phyloP scores from a whole-genome alignment of 2,797 vertebrate species.

The Argentina silus region DNA sequence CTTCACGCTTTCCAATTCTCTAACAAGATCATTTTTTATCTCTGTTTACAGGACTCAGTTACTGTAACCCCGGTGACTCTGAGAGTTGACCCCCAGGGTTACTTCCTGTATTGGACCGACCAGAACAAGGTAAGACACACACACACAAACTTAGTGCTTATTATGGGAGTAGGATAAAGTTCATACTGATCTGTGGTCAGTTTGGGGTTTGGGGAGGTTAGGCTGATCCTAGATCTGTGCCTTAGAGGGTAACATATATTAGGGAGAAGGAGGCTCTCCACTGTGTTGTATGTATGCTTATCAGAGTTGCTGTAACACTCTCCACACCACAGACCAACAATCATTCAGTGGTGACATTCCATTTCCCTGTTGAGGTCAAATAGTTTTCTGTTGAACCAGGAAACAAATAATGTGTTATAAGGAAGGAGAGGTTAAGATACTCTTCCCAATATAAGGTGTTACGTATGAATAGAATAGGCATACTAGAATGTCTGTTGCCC shows the following conservation, averaged over 20 bases:
- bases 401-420: neutral
- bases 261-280: too few species aligned
- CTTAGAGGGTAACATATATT: too few species aligned
- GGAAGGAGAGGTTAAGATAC: neutral
- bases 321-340: neutral
- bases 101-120: constrained; percentile 84
- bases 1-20: constrained; percentile 8
- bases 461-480: too few species aligned
- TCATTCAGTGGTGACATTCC: neutral
- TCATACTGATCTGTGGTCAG: neutral
- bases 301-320: too few species aligned
- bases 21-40: constrained; percentile 10
- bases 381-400: neutral
- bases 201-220: neutral
- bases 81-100: constrained; percentile 80
- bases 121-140: constrained; percentile 78
- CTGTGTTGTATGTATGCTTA: too few species aligned
- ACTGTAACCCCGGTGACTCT: constrained; percentile 79
- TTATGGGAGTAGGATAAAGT: neutral
- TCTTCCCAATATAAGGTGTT: neutral
- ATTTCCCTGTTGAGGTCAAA: neutral
- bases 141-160: neutral
- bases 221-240: neutral
- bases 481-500: too few species aligned
- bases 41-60: constrained; percentile 73